Percentiles rank a stretch among this genome's conserved stretches.
Conservation (phyloP, 2,113 vertebrate genomes). For the Poeciliopsis prolifica region DNA sequence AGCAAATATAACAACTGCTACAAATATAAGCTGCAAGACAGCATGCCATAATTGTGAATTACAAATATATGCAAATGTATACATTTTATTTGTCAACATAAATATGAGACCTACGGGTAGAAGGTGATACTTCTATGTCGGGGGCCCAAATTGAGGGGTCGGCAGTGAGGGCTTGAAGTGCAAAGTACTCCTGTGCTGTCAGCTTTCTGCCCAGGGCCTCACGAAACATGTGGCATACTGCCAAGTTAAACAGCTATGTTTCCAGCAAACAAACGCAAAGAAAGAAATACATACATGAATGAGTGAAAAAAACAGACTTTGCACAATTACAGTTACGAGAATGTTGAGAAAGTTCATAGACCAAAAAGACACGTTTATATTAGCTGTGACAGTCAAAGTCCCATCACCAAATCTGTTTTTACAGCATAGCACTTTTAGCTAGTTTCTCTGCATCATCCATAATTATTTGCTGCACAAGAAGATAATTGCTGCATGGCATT, state of each 20-base stretch:
- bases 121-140: neutral
- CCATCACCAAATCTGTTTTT: neutral
- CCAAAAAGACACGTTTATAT: too few species aligned
- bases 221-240: slow-evolving; percentile 84
- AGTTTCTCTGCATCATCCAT: neutral
- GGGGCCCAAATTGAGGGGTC: slow-evolving; percentile 45
- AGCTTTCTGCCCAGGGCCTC: slow-evolving; percentile 68
- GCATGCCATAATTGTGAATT: neutral
- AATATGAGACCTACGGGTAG: slow-evolving; percentile 20
- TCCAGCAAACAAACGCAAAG: neutral
- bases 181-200: slow-evolving; percentile 78
- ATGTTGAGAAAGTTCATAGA: too few species aligned
- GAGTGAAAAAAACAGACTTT: neutral
- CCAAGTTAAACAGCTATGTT: slow-evolving; percentile 85
- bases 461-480: neutral
- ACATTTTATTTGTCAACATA: neutral
- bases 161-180: slow-evolving; percentile 81
- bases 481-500: neutral
- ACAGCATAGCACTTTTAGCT: neutral
- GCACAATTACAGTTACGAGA: neutral
- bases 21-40: neutral
- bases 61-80: neutral
- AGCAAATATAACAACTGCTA: neutral
- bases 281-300: neutral
- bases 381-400: neutral